A percentile compares a stretch with the other conserved stretches of the same genome.
Conservation (phyloP, 2,888 invertebrate species). For the Nomada flava region DNA sequence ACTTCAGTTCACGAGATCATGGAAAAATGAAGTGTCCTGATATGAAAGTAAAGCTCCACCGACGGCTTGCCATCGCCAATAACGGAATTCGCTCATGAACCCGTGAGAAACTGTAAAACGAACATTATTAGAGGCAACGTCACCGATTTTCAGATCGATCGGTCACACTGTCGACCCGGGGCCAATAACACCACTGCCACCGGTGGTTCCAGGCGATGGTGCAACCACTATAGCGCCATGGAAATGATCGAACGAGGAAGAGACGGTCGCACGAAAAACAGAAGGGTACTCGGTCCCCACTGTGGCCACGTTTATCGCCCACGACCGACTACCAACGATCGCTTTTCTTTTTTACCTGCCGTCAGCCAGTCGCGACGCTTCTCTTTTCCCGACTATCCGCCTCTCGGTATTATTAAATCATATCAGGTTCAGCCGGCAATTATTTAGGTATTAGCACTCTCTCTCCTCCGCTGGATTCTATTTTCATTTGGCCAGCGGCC, state of each 20-base stretch:
- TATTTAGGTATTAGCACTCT: constrained; percentile 80
- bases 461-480: constrained; percentile 59
- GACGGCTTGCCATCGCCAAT: constrained; percentile 31
- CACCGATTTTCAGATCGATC: constrained; percentile 62
- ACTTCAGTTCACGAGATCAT: constrained; percentile 10
- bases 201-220: constrained; percentile 48
- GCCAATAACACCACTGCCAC: constrained; percentile 56
- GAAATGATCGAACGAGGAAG: constrained; percentile 46
- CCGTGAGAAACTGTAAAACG: constrained; percentile 60
- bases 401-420: constrained; percentile 77
- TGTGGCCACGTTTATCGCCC: constrained; percentile 72
- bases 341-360: constrained; percentile 59
- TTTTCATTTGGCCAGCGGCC: constrained; percentile 35
- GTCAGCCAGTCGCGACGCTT: constrained; percentile 56
- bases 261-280: constrained; percentile 19
- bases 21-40: constrained; percentile 43
- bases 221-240: constrained; percentile 35
- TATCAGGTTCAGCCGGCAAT: constrained; percentile 80
- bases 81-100: constrained; percentile 32
- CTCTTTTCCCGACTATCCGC: constrained; percentile 18
- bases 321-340: constrained; percentile 53
- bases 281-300: constrained; percentile 40
- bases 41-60: constrained; percentile 40
- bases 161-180: constrained; percentile 49
- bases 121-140: constrained; percentile 53